Base-by-base conservation (phyloP, 2,888 invertebrate species). In the Lacanobia oleracea region DNA sequence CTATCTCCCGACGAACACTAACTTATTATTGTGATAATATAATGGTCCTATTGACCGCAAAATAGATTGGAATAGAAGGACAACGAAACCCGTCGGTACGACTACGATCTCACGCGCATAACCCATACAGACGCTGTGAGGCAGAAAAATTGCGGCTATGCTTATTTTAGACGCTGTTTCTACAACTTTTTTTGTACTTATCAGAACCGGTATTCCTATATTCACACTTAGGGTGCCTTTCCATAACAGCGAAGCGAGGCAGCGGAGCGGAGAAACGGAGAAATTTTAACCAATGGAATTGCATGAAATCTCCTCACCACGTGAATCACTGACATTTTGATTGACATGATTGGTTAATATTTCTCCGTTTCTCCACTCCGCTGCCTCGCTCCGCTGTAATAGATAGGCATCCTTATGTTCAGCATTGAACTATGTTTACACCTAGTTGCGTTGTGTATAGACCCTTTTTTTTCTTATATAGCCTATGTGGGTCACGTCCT, bases 11-110 rank as follows among this genome's bases (percentile, higher is more conserved):
- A 33, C 63, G 63, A 56, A 69, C 45, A 81, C 81, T 76, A 79
- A 83, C 68, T 68, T 62, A 69, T 68, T 73, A 75, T 82, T 72
- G 79, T 78, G 73, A 79, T 79, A 80, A 63, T 73, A 65, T 73
- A 80, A 80, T 80, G 67, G 79, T 53, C 74, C 83, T 80, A 63
- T 82, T 80, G 79, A 74, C 79, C 83, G 79, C 83, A 80, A 73
- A 79, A 67, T 73, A 81, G 72, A 83, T 68, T 73, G 65, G 54
- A 23, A 23, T 67, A 74, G 79, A 80, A 80, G 83, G 79, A 73
- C 83, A 67, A 80, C 53, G 78, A n/a, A 37, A 66, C 54, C 65
- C 67, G 66, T 43, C 45, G 63, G 53, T 45, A 50, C 61, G 18
- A 63, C 50, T 50, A 50, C 61, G 18, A 71, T 54, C 61, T 61